Conservation (phyloP, 2,113 vertebrate species). For the Eonycteris spelaea region DNA sequence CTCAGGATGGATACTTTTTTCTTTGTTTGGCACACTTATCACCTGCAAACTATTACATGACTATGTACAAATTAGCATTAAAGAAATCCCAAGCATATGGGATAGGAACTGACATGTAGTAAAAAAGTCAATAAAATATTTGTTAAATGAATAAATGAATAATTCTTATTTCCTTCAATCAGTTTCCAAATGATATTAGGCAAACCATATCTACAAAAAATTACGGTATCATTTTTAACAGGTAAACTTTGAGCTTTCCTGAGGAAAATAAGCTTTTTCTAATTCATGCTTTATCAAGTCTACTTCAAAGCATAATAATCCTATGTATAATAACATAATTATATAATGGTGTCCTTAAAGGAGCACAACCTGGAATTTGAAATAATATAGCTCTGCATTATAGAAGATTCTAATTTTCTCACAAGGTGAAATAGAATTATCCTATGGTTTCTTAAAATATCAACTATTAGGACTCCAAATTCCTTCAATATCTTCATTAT, state of each 20-base stretch:
- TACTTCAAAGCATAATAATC: background rate
- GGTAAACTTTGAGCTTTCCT: background rate
- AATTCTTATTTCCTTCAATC: conserved; percentile 21
- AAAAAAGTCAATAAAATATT: conserved; percentile 34
- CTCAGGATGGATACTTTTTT: conserved; percentile 40
- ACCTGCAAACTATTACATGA: background rate
- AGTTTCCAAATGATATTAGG: background rate
- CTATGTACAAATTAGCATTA: conserved; percentile 23
- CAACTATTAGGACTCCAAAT: background rate
- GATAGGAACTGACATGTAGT: background rate
- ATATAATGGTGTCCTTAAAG: background rate
- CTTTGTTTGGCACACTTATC: conserved; percentile 45
- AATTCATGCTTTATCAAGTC: background rate
- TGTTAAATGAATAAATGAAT: conserved; percentile 26
- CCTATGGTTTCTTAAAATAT: background rate
- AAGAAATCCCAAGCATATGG: conserved; percentile 15
- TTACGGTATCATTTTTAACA: conserved; percentile 2
- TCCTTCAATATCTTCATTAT: background rate
- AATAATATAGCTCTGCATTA: background rate
- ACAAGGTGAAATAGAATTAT: background rate
- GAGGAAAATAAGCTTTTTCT: background rate
- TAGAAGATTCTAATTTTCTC: background rate
- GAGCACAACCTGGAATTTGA: background rate
- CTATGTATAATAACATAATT: background rate
- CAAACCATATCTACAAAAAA: background rate